These are phyloP conservation scores for Macaria liturata DNA, from an alignment of 2,888 invertebrate genomes.

Conservation along the genomic window DNA sequence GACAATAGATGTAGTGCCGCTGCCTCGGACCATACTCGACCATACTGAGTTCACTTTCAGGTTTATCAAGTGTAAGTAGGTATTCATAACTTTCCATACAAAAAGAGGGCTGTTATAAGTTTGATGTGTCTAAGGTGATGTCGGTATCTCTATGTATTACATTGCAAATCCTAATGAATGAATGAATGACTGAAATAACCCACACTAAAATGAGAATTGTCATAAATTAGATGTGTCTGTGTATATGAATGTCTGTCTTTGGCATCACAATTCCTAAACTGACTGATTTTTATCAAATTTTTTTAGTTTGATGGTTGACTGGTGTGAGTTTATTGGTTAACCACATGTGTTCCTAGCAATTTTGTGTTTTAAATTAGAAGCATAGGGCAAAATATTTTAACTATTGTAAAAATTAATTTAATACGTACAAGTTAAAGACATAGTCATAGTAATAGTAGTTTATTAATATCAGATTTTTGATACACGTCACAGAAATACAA, in stretches of 20 bases:
- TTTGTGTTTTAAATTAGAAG: too few species aligned
- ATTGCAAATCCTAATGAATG: background rate
- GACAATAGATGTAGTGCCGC: conserved; percentile 92
- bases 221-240: background rate
- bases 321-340: too few species aligned
- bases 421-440: too few species aligned
- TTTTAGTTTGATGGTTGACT: background rate
- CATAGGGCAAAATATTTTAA: too few species aligned
- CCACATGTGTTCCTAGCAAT: too few species aligned
- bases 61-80: conserved; percentile 87
- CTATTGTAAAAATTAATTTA: too few species aligned
- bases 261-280: background rate
- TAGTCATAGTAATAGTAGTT: too few species aligned
- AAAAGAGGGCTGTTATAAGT: background rate
- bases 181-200: background rate
- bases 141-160: background rate
- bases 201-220: background rate
- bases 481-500: too few species aligned
- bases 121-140: too few species aligned
- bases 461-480: too few species aligned
- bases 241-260: background rate
- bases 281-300: background rate
- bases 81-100: background rate
- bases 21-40: conserved; percentile 89
- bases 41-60: conserved; percentile 86